phyloP scores from a whole-genome alignment of 1,140 invertebrate species.

The Steinernema khuongi region DNA sequence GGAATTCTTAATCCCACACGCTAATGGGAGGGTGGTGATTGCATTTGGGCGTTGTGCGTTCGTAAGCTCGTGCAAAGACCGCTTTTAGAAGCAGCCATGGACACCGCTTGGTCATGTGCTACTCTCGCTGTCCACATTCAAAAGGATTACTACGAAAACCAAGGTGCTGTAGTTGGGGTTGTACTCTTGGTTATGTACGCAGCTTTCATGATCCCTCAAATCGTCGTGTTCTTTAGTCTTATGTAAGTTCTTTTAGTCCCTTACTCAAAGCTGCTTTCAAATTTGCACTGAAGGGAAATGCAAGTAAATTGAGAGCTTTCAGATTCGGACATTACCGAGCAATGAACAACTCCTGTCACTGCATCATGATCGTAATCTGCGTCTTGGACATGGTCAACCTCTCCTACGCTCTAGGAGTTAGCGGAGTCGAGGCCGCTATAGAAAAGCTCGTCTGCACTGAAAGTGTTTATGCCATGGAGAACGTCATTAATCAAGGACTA shows the following conservation, averaged over 20 bases:
- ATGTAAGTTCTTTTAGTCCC: neutral
- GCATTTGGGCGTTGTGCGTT: neutral
- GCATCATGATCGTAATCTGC: neutral
- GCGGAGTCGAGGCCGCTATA: neutral
- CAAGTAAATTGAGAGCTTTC: neutral
- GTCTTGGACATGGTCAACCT: neutral
- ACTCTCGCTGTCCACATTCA: neutral
- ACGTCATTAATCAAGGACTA: constrained; percentile 6
- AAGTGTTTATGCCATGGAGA: neutral
- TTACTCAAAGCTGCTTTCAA: too few species aligned
- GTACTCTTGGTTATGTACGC: neutral
- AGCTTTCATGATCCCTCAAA: neutral
- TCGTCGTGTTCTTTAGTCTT: neutral
- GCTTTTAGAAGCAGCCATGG: neutral
- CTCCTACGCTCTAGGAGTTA: neutral
- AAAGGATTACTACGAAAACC: constrained; percentile 2
- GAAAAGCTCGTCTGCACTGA: neutral
- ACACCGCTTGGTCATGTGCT: neutral
- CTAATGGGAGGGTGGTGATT: constrained; percentile 3
- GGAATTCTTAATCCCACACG: neutral
- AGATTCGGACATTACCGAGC: neutral
- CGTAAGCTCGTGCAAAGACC: neutral
- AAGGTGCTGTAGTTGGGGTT: neutral
- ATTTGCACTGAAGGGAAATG: too few species aligned
- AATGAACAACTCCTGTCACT: neutral